A percentile compares a stretch with the other conserved stretches of the same genome.
Evolutionary conservation across 1,140 invertebrate genomes (phyloP).

Genomic region (Laupala kohalensis): DNA sequence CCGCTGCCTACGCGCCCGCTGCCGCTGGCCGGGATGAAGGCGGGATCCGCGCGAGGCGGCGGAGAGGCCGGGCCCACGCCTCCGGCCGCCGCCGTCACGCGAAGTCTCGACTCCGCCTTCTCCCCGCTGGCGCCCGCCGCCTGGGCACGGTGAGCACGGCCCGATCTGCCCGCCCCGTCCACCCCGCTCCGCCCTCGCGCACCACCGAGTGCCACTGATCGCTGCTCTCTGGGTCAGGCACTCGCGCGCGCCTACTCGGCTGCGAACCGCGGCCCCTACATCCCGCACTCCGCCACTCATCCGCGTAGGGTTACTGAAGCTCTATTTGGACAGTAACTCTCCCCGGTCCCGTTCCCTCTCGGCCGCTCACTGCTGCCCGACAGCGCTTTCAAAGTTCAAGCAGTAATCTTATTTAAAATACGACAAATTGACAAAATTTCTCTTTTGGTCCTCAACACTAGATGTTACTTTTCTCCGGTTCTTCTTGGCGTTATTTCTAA

Average conservation of each 20-base stretch:
- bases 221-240: neutral
- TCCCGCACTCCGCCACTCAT: neutral
- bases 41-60: neutral
- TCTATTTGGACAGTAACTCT: neutral
- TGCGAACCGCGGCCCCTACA: too few relatives aligned
- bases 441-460: too few relatives aligned
- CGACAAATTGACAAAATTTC: too few relatives aligned
- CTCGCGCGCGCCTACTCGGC: too few relatives aligned
- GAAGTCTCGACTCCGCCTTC: constrained; percentile 34
- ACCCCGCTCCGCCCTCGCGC: neutral
- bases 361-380: neutral
- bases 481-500: too few relatives aligned
- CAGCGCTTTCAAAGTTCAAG: neutral
- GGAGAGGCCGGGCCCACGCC: constrained; percentile 25
- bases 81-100: constrained; percentile 30
- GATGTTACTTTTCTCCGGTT: too few relatives aligned
- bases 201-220: neutral
- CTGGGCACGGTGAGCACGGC: constrained; percentile 11
- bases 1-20: neutral
- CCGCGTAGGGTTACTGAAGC: neutral
- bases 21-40: neutral
- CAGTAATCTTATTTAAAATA: too few relatives aligned
- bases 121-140: constrained; percentile 23
- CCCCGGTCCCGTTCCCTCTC: neutral
- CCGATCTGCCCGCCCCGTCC: neutral